Conservation (phyloP, 2,888 invertebrate species). For the Therioaphis trifolii region DNA sequence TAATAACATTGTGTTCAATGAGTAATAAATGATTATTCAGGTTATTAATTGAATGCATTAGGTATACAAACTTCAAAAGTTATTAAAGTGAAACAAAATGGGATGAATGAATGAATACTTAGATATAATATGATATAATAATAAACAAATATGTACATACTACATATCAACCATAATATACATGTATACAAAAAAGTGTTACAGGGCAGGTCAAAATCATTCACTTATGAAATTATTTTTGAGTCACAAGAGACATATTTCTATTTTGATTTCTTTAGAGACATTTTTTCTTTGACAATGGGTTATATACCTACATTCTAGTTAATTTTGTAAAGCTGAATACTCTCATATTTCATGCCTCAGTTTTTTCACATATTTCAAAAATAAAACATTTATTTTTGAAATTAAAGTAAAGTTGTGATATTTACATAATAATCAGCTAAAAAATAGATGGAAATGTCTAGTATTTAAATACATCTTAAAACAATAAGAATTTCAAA, state of each 20-base stretch:
- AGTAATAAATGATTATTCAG: neutral
- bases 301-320: no score
- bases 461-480: no score
- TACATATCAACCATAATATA: neutral
- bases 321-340: neutral
- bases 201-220: neutral
- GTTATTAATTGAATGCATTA: neutral
- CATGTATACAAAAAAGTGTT: neutral
- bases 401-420: neutral
- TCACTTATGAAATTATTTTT: slow-evolving; percentile 45
- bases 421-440: no score
- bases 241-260: neutral
- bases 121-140: no score
- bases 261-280: neutral
- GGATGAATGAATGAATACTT: neutral
- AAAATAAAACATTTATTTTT: neutral
- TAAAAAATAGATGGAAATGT: no score
- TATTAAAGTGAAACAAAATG: slow-evolving; percentile 10
- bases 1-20: neutral
- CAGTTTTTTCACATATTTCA: neutral
- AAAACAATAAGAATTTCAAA: no score
- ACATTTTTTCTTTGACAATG: neutral
- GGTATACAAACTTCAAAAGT: neutral
- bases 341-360: neutral
- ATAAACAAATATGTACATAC: neutral